Evolutionary conservation across 1,140 invertebrate species (phyloP), one percentile per base, ranked within the genome.

Genomic region (Drosophila insularis): DNA sequence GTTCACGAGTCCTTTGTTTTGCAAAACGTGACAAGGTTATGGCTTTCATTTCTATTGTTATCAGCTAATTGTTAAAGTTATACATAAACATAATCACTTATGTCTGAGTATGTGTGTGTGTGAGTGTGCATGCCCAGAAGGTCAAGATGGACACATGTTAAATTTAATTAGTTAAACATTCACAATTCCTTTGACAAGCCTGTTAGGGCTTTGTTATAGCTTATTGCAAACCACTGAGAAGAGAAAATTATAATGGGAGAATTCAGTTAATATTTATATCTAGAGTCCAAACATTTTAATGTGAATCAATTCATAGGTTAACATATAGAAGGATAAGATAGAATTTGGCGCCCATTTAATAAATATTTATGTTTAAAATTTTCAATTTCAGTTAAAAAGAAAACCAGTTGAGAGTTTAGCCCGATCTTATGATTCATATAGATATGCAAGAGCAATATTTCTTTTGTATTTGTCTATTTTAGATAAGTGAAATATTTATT

Each of bases 91-190:
- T 37, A 37, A 11, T 58, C 59, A 21, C 37, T 13, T 31, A 60
- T 69, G 69, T 64, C 65, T 54, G 43, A 17, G 40, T 17, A 2
- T 14, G 1, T 19, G 43, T 19, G 43, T 19, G 43, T 50, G 17
- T 50, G 7, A 2, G 32, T 59, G 55, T 71, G 65, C 61, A 61
- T 74, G 69, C 50, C 67, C 67, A 46, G 21, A 59, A 64, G 67
- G 59, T 74, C 70, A 74, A 80, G 55, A 62, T 66, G 19, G 64
- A 63, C 74, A 72, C 65, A 55, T 64, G 58, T 61, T 67, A 68
- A 67, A 78, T 85, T 86, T 70, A 81, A 85, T 85, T 81, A 85
- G 65, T 58, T 50, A 66, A 74, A 86, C 65, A 72, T 74, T 68
- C 54, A 55, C 70, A 66, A 84, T 67, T 59, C 58, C 39, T 64